Evolutionary conservation across 2,797 vertebrate species (phyloP).

Genomic region (Natrix natrix): DNA sequence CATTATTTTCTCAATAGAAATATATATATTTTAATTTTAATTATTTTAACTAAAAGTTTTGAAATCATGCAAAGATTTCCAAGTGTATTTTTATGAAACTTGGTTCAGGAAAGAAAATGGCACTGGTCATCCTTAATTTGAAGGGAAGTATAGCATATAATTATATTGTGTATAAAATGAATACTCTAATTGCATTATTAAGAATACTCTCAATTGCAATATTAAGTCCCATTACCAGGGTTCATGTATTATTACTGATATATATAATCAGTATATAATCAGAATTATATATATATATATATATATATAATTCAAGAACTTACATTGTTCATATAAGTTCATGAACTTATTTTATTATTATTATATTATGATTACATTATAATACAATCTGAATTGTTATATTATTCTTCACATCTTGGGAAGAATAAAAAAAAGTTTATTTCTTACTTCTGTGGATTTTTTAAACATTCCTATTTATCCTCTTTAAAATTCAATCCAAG

Average conservation of each 20-base stretch:
- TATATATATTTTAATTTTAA: background rate
- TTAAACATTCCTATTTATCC: background rate
- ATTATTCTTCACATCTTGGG: background rate
- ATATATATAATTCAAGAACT: too few species aligned
- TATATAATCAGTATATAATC: too few species aligned
- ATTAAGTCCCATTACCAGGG: background rate
- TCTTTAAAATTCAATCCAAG: background rate
- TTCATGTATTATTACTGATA: background rate
- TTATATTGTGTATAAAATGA: background rate
- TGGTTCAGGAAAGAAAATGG: background rate
- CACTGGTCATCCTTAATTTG: background rate
- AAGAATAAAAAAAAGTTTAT: constrained; percentile 3
- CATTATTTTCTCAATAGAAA: background rate
- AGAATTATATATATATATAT: too few species aligned
- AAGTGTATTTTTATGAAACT: background rate
- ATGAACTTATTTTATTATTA: background rate
- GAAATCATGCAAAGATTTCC: background rate
- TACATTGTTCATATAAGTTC: too few species aligned
- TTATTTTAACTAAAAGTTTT: background rate
- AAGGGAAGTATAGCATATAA: background rate
- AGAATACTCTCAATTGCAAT: background rate
- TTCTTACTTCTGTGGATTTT: constrained; percentile 2
- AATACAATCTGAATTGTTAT: background rate
- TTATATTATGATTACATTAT: background rate
- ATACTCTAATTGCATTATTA: background rate